phyloP scores from a whole-genome alignment of 2,113 vertebrate genomes.

The Siniperca chuatsi region DNA sequence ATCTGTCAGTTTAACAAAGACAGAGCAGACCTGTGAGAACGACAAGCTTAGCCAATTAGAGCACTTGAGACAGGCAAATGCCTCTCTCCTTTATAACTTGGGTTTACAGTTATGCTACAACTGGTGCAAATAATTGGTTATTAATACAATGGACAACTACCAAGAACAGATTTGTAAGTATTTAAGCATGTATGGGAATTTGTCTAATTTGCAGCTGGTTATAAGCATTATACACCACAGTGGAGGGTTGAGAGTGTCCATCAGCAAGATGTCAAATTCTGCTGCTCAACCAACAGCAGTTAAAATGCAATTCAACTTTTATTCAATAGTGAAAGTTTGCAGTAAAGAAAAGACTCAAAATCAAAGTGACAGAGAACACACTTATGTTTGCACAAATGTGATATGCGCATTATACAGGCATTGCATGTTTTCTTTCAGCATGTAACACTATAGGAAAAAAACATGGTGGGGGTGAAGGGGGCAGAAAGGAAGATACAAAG shows the following conservation, averaged over 20 bases:
- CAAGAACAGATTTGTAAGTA: slow-evolving; percentile 56
- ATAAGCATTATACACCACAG: slow-evolving; percentile 39
- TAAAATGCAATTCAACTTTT: background rate
- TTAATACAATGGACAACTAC: slow-evolving; percentile 54
- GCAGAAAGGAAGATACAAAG: background rate
- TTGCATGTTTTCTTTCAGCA: slow-evolving; percentile 11
- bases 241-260: slow-evolving; percentile 43
- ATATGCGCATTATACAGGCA: background rate
- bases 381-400: background rate
- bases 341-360: background rate
- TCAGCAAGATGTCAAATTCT: slow-evolving; percentile 44
- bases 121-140: slow-evolving; percentile 63
- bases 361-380: background rate
- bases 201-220: slow-evolving; percentile 64
- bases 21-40: slow-evolving; percentile 53
- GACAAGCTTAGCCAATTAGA: slow-evolving; percentile 77
- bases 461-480: background rate
- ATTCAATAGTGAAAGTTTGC: background rate
- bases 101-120: slow-evolving; percentile 54
- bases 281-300: slow-evolving; percentile 14
- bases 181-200: slow-evolving; percentile 65
- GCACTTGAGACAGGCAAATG: slow-evolving; percentile 71
- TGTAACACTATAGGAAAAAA: background rate
- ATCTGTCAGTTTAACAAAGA: slow-evolving; percentile 76
- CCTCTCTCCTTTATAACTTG: slow-evolving; percentile 54